Conservation (phyloP, 2,113 vertebrate species). For the Brienomyrus brachyistius region DNA sequence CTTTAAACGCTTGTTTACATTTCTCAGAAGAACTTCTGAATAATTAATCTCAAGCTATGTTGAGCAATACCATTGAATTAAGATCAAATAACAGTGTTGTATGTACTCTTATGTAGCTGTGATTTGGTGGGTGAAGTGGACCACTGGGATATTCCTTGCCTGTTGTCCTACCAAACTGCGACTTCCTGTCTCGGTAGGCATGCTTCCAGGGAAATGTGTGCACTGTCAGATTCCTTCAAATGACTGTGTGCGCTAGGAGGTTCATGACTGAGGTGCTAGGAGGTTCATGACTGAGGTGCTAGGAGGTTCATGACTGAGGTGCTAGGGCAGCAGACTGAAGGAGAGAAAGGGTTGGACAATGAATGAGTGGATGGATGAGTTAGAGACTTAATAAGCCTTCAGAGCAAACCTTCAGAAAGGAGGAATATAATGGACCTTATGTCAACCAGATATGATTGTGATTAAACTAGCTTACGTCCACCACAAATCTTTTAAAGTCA, state of each 20-base stretch:
- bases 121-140: background rate
- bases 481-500: background rate
- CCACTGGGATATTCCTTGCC: background rate
- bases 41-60: background rate
- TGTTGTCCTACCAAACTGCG: background rate
- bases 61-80: background rate
- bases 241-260: background rate
- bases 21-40: background rate
- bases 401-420: background rate
- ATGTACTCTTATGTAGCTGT: background rate
- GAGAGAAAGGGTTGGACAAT: background rate
- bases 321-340: too few relatives aligned
- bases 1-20: conserved; percentile 1
- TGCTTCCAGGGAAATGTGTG: background rate
- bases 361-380: background rate
- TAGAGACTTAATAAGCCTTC: background rate
- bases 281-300: background rate
- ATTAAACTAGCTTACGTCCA: background rate
- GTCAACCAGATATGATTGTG: background rate
- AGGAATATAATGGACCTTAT: background rate
- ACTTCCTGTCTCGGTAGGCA: background rate
- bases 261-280: background rate
- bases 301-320: background rate
- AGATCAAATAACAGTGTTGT: background rate
- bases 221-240: background rate